phyloP scores from a whole-genome alignment of 1,140 invertebrate species.

The Medauroidea extradentata region DNA sequence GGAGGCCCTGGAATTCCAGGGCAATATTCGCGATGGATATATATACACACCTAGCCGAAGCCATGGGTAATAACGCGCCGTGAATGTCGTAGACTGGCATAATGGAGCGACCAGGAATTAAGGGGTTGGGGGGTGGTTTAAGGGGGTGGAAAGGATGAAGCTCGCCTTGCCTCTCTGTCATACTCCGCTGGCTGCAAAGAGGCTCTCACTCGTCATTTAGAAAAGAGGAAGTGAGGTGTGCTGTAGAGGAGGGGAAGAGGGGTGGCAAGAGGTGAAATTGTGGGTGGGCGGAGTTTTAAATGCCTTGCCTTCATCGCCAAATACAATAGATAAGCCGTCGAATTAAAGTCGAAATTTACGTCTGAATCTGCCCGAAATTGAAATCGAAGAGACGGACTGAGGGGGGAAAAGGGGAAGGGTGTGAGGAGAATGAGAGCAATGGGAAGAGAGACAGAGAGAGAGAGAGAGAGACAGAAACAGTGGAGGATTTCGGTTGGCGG shows the following conservation, averaged over 20 bases:
- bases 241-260: not conserved
- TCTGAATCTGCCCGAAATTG: conserved; percentile 17
- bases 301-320: conserved; percentile 13
- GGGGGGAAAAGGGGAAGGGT: not conserved
- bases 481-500: too few species aligned
- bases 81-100: conserved; percentile 14
- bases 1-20: conserved; percentile 1
- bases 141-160: not conserved
- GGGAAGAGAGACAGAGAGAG: not conserved
- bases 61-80: conserved; percentile 12
- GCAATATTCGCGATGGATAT: conserved; percentile 6
- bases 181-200: conserved; percentile 14
- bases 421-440: not conserved
- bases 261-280: not conserved
- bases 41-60: not conserved
- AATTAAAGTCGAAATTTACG: conserved; percentile 22
- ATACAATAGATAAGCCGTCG: conserved; percentile 22
- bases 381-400: conserved; percentile 2
- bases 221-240: not conserved
- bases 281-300: conserved; percentile 7
- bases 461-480: not conserved
- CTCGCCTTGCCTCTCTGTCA: too few species aligned
- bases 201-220: not conserved
- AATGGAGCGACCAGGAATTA: not conserved
- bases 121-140: not conserved